These are phyloP conservation scores for Bradypodion ventrale DNA, from an alignment of 2,797 vertebrate species.

Conservation along the genomic window DNA sequence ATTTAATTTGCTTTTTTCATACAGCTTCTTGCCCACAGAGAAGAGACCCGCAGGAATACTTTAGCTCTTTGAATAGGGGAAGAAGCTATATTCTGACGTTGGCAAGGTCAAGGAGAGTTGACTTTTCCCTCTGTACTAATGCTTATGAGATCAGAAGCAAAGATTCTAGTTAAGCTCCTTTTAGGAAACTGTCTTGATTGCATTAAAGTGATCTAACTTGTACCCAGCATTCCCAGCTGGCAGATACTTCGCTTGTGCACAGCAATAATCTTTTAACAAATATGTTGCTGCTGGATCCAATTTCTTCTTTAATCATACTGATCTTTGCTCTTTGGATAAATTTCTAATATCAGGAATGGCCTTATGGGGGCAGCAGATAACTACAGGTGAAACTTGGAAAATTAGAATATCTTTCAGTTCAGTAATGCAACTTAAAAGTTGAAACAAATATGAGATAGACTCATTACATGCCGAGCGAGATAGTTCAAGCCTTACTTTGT, in stretches of 20 bases:
- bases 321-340: background rate
- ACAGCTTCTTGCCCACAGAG: too few relatives aligned
- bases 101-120: background rate
- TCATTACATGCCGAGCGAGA: too few relatives aligned
- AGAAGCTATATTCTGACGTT: background rate
- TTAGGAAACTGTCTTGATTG: background rate
- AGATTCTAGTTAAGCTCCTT: background rate
- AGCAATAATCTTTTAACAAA: background rate
- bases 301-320: background rate
- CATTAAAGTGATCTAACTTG: background rate
- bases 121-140: background rate
- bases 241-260: background rate
- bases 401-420: too few relatives aligned
- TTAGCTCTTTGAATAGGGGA: background rate
- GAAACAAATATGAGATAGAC: too few relatives aligned
- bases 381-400: too few relatives aligned
- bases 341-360: background rate
- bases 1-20: too few relatives aligned
- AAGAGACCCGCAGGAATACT: background rate
- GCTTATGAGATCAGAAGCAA: background rate
- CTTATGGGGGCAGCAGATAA: constrained; percentile 58
- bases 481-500: too few relatives aligned
- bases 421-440: too few relatives aligned
- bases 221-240: background rate
- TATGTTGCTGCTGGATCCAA: background rate